phyloP scores from a whole-genome alignment of 2,797 vertebrate species.

The Micropoecilia bifurca region DNA sequence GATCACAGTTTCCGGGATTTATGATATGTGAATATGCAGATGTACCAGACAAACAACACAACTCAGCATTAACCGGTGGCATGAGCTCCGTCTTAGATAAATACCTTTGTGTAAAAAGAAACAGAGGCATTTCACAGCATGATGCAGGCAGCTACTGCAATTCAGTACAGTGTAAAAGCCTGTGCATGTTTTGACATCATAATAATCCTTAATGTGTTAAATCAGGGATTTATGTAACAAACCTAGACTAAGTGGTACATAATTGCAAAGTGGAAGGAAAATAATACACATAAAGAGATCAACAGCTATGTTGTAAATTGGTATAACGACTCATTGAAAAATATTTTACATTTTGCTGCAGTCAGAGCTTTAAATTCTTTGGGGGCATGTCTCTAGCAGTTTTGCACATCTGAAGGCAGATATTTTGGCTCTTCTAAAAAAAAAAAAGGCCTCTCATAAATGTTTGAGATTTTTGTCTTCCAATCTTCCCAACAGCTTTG shows the following conservation, averaged over 20 bases:
- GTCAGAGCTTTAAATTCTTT: background rate
- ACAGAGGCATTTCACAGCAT: background rate
- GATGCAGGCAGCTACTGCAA: background rate
- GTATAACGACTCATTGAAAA: background rate
- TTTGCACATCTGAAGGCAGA: background rate
- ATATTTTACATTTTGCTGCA: background rate
- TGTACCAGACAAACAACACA: slow-evolving; percentile 36
- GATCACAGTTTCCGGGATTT: slow-evolving; percentile 16
- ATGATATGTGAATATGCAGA: slow-evolving; percentile 21
- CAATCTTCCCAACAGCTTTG: background rate
- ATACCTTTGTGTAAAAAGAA: slow-evolving; percentile 23
- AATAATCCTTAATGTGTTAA: background rate
- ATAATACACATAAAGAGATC: background rate
- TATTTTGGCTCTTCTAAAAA: background rate
- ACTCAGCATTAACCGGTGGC: background rate
- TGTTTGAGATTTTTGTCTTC: background rate
- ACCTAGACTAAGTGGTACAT: background rate
- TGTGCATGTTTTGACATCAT: background rate
- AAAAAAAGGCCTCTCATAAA: background rate
- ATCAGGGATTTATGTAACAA: background rate
- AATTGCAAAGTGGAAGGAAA: background rate
- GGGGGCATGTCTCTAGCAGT: background rate
- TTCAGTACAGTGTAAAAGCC: background rate
- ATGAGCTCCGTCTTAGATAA: slow-evolving; percentile 11
- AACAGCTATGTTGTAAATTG: background rate